Base-by-base conservation (phyloP, 1,140 invertebrate species). In the Bathynomus jamesi region DNA sequence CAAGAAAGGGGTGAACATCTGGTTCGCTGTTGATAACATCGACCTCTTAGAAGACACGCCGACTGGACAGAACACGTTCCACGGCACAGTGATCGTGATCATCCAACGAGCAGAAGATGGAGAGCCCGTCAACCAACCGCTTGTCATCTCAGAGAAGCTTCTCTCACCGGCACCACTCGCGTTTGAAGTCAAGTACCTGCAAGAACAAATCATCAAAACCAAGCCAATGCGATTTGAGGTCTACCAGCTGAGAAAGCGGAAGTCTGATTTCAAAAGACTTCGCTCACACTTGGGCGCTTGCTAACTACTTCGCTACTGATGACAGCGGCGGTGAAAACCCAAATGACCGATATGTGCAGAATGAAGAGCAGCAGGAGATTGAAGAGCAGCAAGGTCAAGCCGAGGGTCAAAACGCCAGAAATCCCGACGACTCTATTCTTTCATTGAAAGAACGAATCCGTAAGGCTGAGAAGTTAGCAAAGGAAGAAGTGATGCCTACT, bases 31-130 rank as follows among this genome's bases (percentile, higher is more conserved):
- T 30, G 28, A 67, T 28, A 30, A 67, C 28, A 67, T 67, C 28
- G 13, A 67, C 28, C 65, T 67, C 28, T 60, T 67, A 29, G 31
- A 67, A 28, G 28, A 67, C 65, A 61, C 65, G 46, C 46, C 46
- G 21, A 53, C 11, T 53, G 21, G 46, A 11, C 46, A 53, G 46
- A 53, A 53, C 21, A 53, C 46, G 21, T 53, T 53, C 21, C 46
- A 53, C 21, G 46, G 11, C 46, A 13, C 46, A 21, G 46, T 53
- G 11, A 53, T 53, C 11, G 21, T 53, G 11, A 53, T 53, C 46
- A 13, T 13, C 46, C 46, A 21, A 53, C 46, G 46, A 53, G 46
- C 46, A 53, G 21, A 53, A 53, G 46, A 53, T 53, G 46, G 46
- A 53, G 46, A 53, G 46, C 46, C 21, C 28, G 46, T 40, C 27